These are phyloP conservation scores for Delichon dasypus DNA, from an alignment of 2,797 vertebrate genomes.

Conservation along the genomic window DNA sequence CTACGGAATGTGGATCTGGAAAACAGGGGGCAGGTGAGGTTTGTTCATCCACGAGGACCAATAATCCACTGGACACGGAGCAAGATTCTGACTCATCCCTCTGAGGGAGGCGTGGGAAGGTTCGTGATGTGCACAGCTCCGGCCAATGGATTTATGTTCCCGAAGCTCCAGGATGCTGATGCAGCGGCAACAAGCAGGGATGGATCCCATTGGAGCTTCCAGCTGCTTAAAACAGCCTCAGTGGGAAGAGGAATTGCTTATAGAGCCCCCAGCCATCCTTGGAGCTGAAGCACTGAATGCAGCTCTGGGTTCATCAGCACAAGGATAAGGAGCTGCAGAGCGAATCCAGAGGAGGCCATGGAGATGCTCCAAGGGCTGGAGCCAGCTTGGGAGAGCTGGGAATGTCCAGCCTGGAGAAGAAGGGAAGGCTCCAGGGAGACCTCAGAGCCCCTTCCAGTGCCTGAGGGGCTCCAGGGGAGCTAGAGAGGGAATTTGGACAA, in stretches of 20 bases:
- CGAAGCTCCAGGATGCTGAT: not conserved
- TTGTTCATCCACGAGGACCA: not conserved
- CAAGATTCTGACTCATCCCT: not conserved
- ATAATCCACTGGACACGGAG: fast-evolving
- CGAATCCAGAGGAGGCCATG: fast-evolving
- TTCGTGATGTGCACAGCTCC: not conserved
- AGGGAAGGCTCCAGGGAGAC: fast-evolving
- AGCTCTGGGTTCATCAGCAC: not conserved
- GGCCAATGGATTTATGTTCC: not conserved
- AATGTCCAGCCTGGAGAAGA: not conserved
- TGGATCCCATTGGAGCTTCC: not conserved
- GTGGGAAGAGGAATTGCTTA: not conserved
- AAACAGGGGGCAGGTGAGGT: not conserved
- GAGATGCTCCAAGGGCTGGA: not conserved
- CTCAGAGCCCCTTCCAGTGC: fast-evolving
- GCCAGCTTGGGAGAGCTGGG: not conserved
- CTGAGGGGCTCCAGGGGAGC: not conserved
- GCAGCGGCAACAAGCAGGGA: not conserved
- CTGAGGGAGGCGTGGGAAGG: not conserved
- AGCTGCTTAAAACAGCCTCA: not conserved
- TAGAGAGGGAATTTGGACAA: fast-evolving
- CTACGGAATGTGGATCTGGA: not conserved
- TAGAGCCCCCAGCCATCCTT: not conserved
- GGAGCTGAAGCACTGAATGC: not conserved
- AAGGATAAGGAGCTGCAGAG: not conserved